These are phyloP conservation scores for Botia kubotai DNA, from an alignment of 2,797 vertebrate genomes.

Conservation along the genomic window DNA sequence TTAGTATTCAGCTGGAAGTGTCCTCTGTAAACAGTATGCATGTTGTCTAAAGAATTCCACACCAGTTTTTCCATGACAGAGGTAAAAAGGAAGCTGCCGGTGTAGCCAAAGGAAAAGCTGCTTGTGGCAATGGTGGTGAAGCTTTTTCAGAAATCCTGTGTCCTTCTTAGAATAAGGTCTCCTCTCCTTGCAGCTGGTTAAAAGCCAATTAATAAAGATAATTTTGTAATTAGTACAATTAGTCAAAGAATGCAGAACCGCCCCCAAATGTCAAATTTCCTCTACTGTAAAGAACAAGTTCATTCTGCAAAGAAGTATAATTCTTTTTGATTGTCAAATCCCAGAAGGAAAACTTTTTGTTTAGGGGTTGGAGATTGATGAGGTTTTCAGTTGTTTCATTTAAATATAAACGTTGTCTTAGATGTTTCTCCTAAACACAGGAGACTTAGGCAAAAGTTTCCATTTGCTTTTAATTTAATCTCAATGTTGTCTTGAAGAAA, in stretches of 20 bases:
- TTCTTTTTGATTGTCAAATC: background rate
- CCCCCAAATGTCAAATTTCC: background rate
- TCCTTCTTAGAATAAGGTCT: constrained; percentile 76
- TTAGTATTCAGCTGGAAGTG: no score
- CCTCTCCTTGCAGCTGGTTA: constrained; percentile 76
- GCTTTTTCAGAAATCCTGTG: constrained; percentile 76
- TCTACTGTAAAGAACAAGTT: background rate
- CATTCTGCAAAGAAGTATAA: no score
- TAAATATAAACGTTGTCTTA: no score
- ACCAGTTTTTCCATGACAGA: constrained; percentile 82
- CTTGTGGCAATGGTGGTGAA: constrained; percentile 77
- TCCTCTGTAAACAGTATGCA: no score
- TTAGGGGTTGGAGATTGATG: background rate
- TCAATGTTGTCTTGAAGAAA: no score
- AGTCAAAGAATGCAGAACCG: background rate
- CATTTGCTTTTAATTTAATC: no score
- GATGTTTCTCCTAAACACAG: no score
- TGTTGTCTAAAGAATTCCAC: constrained; percentile 28
- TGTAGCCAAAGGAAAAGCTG: constrained; percentile 82
- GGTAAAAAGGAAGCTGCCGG: constrained; percentile 82
- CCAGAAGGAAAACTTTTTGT: background rate
- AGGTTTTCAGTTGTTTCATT: no score
- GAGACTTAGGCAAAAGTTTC: no score
- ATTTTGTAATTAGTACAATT: background rate
- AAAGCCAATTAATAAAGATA: background rate